Evolutionary conservation across 2,113 vertebrate genomes (phyloP), one percentile per base, ranked within the genome.

Genomic region (Alosa alosa): DNA sequence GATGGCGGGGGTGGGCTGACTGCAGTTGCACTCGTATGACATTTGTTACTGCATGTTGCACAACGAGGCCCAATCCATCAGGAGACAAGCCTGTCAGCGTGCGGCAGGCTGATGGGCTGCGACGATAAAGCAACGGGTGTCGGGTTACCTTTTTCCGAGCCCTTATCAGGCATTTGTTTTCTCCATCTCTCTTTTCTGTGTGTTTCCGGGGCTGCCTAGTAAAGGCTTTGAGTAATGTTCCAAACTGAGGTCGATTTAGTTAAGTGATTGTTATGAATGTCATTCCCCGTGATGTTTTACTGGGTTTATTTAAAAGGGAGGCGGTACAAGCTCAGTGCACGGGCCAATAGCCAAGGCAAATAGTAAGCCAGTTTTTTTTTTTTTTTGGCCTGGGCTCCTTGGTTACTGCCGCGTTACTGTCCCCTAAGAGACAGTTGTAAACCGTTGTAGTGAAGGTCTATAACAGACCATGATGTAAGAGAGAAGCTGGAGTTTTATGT

Each of bases 11-110:
- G 11, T 10, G 11, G 9, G 9, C 15, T 31, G 64, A 72, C 64
- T 78, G 72, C 72, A 39, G 31, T 78, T 78, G 72, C 72, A 78
- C 72, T 78, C 36, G 72, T 78, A 15, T 78, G 72, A 78, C 72
- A 78, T 78, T 78, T 78, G 72, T 78, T 78, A 78, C 72, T 78
- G 72, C 72, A 78, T 78, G 72, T 78, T 78, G 31, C 72, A 39
- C 72, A 78, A 78, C 31, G 13, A 78, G 50, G 72, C 72, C 72
- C 72, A 78, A 78, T 78, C 72, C 13, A 78, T 78, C 72, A 78
- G 4, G 72, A 78, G 72, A 39, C 64, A 36, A 39, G 15, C 31
- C 72, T 78, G 72, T 78, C 72, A 78, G 36, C 72, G 72, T 39
- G 36, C 13, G 15, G 72, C 72, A 36, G 25, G 36, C 72, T 36